Percentiles rank a stretch among this genome's conserved stretches.
These are phyloP conservation scores for Xylophagus ater DNA, from an alignment of 2,888 invertebrate genomes.

Conservation along the genomic window DNA sequence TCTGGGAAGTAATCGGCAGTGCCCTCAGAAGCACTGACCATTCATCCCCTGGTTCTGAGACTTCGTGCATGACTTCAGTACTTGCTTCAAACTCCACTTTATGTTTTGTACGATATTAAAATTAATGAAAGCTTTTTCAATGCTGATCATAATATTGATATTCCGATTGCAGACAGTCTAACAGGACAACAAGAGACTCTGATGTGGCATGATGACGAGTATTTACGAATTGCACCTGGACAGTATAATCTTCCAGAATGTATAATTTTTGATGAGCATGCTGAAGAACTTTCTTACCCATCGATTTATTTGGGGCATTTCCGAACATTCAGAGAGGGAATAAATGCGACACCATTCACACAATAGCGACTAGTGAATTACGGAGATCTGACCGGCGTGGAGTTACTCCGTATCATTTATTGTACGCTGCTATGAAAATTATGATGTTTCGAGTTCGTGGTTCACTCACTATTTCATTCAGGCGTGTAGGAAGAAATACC, in stretches of 20 bases:
- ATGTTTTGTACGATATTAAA: constrained; percentile 6
- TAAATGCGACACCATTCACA: constrained; percentile 24
- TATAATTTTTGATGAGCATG: constrained; percentile 28
- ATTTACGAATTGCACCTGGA: constrained; percentile 22
- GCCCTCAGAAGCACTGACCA: too few relatives aligned
- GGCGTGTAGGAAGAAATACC: constrained; percentile 23
- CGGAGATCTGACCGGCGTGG: constrained; percentile 24
- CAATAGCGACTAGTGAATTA: constrained; percentile 19
- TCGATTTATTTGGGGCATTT: constrained; percentile 19
- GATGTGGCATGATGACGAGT: constrained; percentile 21
- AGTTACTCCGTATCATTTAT: constrained; percentile 24
- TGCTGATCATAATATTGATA: constrained; percentile 4
- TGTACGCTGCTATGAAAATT: constrained; percentile 34
- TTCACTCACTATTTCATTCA: constrained; percentile 20
- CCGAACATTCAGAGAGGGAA: constrained; percentile 15
- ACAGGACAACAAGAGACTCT: constrained; percentile 20
- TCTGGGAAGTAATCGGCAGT: too few relatives aligned
- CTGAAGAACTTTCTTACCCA: constrained; percentile 34
- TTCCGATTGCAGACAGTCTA: constrained; percentile 20
- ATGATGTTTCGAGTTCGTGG: constrained; percentile 22
- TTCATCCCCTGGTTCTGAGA: too few relatives aligned
- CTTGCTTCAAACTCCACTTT: constrained; percentile 3
- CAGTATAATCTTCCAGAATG: constrained; percentile 22
- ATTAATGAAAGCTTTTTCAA: constrained; percentile 6
- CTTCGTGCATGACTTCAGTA: constrained; percentile 1